Evolutionary conservation across 2,888 invertebrate genomes (phyloP).

Genomic region (Watsonalla cultraria): DNA sequence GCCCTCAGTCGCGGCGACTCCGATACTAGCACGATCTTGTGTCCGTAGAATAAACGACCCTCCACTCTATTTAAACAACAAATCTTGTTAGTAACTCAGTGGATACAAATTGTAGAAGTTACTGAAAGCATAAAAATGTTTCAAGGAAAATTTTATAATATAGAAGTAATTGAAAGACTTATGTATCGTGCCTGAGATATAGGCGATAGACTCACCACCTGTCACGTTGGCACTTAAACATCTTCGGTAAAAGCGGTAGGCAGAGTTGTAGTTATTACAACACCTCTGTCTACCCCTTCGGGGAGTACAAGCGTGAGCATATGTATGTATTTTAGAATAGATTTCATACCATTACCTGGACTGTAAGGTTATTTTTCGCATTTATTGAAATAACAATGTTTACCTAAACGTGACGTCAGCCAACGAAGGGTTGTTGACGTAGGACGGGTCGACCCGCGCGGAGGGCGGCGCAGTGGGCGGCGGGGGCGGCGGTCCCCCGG

Average conservation of each 20-base stretch:
- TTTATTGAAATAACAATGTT: too few species aligned
- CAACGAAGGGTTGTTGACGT: slow-evolving; percentile 95
- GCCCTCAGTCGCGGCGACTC: slow-evolving; percentile 91
- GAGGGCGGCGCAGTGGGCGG: slow-evolving; percentile 80
- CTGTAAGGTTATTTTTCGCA: too few species aligned
- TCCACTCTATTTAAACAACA: slow-evolving; percentile 81
- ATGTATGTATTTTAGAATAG: too few species aligned
- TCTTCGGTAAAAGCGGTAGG: too few species aligned
- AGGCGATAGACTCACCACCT: too few species aligned
- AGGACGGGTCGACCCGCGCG: slow-evolving; percentile 93
- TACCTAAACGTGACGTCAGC: slow-evolving; percentile 93
- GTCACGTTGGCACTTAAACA: too few species aligned
- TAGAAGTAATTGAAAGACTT: too few species aligned
- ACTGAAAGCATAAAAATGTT: background rate
- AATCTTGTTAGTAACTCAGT: background rate
- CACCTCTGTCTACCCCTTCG: too few species aligned
- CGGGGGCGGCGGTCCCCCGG: slow-evolving; percentile 74
- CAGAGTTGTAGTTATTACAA: too few species aligned
- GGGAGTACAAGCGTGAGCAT: too few species aligned
- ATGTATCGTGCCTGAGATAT: too few species aligned
- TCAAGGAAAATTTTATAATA: background rate
- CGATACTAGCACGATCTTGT: slow-evolving; percentile 95
- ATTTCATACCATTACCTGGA: too few species aligned
- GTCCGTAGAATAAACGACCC: slow-evolving; percentile 93
- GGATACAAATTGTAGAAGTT: slow-evolving; percentile 3